Percentiles rank a stretch among this genome's conserved stretches.
phyloP scores from a whole-genome alignment of 2,797 vertebrate species.

The Dryobates pubescens region DNA sequence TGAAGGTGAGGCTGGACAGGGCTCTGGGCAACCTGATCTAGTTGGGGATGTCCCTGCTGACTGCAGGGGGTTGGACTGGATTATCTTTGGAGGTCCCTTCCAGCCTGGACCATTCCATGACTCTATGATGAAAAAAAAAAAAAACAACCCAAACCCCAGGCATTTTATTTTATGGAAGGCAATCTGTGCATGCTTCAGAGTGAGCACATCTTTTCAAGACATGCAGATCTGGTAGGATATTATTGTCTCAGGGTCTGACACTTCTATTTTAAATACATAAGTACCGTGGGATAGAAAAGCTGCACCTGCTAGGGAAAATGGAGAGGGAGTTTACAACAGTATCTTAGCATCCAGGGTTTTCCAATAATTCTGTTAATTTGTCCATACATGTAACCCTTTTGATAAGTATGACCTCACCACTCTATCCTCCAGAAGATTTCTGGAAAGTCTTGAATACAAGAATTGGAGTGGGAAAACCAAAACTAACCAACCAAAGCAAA shows the following conservation, averaged over 20 bases:
- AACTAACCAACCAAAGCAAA: too few relatives aligned
- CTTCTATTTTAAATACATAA: constrained; percentile 32
- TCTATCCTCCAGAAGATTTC: background rate
- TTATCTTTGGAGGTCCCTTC: too few relatives aligned
- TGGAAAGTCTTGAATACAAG: background rate
- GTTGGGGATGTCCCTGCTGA: too few relatives aligned
- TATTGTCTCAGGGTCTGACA: constrained; percentile 41
- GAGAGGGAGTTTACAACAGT: background rate
- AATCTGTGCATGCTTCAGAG: constrained; percentile 18
- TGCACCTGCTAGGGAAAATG: background rate
- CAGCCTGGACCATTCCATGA: too few relatives aligned
- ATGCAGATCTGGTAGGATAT: constrained; percentile 23
- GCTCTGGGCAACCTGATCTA: too few relatives aligned
- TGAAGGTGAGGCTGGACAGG: too few relatives aligned
- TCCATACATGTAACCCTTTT: background rate
- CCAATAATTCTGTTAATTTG: background rate
- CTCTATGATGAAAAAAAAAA: background rate
- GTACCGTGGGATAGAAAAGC: background rate
- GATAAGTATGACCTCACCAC: background rate
- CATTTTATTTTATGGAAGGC: constrained; percentile 17
- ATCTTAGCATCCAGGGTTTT: background rate
- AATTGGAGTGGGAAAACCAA: background rate
- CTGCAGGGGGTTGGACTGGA: too few relatives aligned
- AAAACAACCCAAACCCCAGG: background rate
- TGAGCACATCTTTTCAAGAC: constrained; percentile 19